Evolutionary conservation across 2,797 vertebrate species (phyloP), one percentile per base, ranked within the genome.

Genomic region (Bradypodion pumilum): DNA sequence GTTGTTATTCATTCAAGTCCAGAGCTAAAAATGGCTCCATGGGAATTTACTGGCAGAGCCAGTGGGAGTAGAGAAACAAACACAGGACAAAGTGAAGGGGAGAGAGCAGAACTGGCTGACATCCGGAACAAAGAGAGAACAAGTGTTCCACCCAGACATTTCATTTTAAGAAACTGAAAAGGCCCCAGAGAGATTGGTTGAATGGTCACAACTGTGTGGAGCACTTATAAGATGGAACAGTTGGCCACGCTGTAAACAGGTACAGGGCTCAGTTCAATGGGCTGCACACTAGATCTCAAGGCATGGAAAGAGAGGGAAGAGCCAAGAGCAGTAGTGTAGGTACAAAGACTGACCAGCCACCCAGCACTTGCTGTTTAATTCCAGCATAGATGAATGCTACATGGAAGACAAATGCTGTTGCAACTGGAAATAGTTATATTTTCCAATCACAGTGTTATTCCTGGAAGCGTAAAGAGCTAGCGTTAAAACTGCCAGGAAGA

Each of bases 1-100:
- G 88, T 85, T 63, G 9, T 23, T 83, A 75, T 91, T 78, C 1
- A 13, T 72, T 88, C 85, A 83, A 37, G 88, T 89, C 29, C 0
- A 40, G 87, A 94, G 89, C 94, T 94, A 93, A 94, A 95, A 94
- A 90, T 76, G 91, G 88, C 94, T 95, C 91, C 1, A 2, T 78
- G 93, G 92, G 93, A 94, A 93, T 91, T n/a, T 37, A 79, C 87
- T 82, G 87, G 89, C 90, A 88, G 88, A 86, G 32, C 16, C 49
- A 80, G 77, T 6, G 46, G 89, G 81, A 86, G 78, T 65, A 15
- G 74, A 78, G 37, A 63, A 89, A 81, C 4, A 77, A 68, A 85
- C 69, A 84, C 49, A 82, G 37, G 82, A 72, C 74, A 46, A 74
- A 81, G 74, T 78, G 65, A 56, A 12, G 5, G 70, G 35, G 76